Evolutionary conservation across 2,888 invertebrate species (phyloP).

Genomic region (Drosophila pseudotalamancana): DNA sequence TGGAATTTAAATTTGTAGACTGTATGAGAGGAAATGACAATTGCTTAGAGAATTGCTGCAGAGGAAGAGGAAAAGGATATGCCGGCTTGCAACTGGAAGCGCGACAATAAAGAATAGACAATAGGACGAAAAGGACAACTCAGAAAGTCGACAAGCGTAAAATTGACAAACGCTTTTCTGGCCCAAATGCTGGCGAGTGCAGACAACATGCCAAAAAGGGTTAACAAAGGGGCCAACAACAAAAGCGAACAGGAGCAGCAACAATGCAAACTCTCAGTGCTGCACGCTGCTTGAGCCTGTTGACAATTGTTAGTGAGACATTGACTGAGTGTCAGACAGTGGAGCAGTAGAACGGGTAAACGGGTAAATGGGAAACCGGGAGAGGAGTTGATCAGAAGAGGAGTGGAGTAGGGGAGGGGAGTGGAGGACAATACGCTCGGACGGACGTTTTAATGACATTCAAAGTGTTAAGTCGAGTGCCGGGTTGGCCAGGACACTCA

Average conservation of each 20-base stretch:
- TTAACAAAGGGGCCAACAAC: slow-evolving; percentile 43
- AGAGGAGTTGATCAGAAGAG: no score
- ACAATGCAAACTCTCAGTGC: slow-evolving; percentile 54
- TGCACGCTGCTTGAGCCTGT: slow-evolving; percentile 77
- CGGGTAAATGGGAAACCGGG: no score
- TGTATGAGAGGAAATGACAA: background rate
- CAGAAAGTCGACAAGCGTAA: slow-evolving; percentile 76
- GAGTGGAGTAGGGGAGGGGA: background rate
- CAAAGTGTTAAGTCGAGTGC: slow-evolving; percentile 74
- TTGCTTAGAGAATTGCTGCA: slow-evolving; percentile 26
- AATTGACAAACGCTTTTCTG: slow-evolving; percentile 74
- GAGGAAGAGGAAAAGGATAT: slow-evolving; percentile 9
- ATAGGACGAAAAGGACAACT: slow-evolving; percentile 63
- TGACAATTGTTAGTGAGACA: slow-evolving; percentile 80
- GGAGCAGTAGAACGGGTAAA: background rate
- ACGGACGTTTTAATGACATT: slow-evolving; percentile 74
- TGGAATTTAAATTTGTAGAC: background rate
- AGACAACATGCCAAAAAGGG: slow-evolving; percentile 29
- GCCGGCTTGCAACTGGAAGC: slow-evolving; percentile 8
- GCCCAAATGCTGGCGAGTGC: slow-evolving; percentile 55
- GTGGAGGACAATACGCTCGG: background rate
- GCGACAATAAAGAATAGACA: slow-evolving; percentile 23
- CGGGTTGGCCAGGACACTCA: slow-evolving; percentile 37
- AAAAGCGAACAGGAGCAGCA: no score
- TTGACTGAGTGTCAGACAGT: slow-evolving; percentile 71